Base-by-base conservation (phyloP, 2,113 vertebrate species). In the Monopterus albus region DNA sequence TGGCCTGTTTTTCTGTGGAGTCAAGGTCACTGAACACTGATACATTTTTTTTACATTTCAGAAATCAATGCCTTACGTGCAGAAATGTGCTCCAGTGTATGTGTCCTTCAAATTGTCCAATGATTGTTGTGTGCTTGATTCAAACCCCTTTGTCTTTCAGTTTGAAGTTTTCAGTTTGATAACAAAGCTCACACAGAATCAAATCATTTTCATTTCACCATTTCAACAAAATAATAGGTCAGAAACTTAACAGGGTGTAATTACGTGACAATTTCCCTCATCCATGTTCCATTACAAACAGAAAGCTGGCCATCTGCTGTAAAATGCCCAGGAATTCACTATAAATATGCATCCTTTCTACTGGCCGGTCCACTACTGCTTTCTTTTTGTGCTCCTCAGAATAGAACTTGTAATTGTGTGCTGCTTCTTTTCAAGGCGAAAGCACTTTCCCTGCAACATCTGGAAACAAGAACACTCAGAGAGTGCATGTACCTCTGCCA, bases 241-340 rank as follows among this genome's bases (percentile, higher is more conserved):
- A 74, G 68, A 65, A 33, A 66, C 57, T 42, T 61, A 84, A 88
- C 87, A 72, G 57, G 75, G 63, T 79, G 68, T 80, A 90, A 91
- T 92, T 91, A 91, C 33, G 66, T 82, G 83, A 85, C 76, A 72
- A 71, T 88, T 87, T 85, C 70, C 70, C 39, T 86, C 80, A 78
- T 79, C 56, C 78, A 71, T 79, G 83, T 86, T 79, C 79, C 82
- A 79, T 89, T 78, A 77, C 76, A 86, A 85, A 83, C 82, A 84
- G 75, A 83, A 89, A 90, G 84, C 76, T 64, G 62, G 55, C 39
- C 31, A 14, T 75, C 39, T 3, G 31, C 76, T 79, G 36, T 45
- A 46, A 80, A 77, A 65, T 69, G 66, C 59, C 52, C 82, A 82
- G 58, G 50, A 81, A 39, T 70, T 68, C 57, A 56, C 71, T 71